Evolutionary conservation across 1,140 invertebrate genomes (phyloP).

Genomic region (Diorhabda elongata): DNA sequence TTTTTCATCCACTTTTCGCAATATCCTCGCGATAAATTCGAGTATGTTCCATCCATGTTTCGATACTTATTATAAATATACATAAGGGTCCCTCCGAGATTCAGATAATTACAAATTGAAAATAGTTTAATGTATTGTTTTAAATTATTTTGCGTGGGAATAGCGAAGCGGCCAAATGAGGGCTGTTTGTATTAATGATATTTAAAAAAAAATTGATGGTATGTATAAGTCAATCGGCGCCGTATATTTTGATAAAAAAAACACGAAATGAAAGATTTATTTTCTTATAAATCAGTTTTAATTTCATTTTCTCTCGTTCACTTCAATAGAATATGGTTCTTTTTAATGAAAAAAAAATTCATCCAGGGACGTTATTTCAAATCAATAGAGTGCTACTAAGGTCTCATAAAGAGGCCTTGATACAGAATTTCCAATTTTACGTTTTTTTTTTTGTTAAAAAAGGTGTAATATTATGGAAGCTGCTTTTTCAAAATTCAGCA

Average conservation of each 20-base stretch:
- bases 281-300: background rate
- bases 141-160: conserved; percentile 19
- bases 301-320: no score
- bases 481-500: no score
- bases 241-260: background rate
- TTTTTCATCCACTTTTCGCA: no score
- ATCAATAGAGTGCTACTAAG: no score
- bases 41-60: background rate
- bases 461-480: no score
- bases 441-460: no score
- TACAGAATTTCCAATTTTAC: no score
- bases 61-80: conserved; percentile 14
- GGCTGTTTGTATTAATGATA: conserved; percentile 12
- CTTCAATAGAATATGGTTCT: no score
- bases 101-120: conserved; percentile 23
- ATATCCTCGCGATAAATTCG: no score
- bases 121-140: conserved; percentile 20
- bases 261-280: background rate
- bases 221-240: conserved; percentile 1
- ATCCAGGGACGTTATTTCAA: no score
- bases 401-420: no score
- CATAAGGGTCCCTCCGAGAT: conserved; percentile 15
- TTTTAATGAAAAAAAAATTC: no score
- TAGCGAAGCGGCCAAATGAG: conserved; percentile 9
- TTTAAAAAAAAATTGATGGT: conserved; percentile 14